Percentiles rank a stretch among this genome's conserved stretches.
These are phyloP conservation scores for Sebastes nivosus DNA, from an alignment of 2,797 vertebrate genomes.

Conservation along the genomic window DNA sequence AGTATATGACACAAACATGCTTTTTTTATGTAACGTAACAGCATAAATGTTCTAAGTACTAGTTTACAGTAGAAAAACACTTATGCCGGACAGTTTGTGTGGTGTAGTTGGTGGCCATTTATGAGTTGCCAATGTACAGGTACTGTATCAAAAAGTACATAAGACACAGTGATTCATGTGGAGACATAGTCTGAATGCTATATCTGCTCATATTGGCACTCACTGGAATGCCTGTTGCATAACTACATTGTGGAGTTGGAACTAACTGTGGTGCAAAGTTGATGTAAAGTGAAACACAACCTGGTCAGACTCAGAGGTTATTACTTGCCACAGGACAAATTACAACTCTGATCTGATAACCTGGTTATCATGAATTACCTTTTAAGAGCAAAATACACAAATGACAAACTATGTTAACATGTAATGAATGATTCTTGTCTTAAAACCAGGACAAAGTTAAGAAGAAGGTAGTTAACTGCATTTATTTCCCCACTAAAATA, in stretches of 20 bases:
- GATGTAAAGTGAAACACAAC: constrained; percentile 10
- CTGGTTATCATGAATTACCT: background rate
- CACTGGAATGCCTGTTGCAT: background rate
- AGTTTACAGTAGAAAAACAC: background rate
- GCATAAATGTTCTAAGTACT: no score
- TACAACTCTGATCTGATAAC: background rate
- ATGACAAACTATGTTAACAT: background rate
- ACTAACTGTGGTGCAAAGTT: background rate
- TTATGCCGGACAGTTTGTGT: background rate
- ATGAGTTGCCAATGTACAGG: background rate
- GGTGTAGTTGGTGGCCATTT: background rate
- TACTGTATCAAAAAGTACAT: background rate
- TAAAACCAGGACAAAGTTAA: background rate
- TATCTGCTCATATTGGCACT: constrained; percentile 4
- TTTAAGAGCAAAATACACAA: background rate
- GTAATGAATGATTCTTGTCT: background rate
- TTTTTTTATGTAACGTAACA: background rate
- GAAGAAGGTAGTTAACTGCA: no score
- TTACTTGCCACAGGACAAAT: background rate
- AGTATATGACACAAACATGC: background rate
- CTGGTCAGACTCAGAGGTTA: background rate
- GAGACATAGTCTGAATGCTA: background rate
- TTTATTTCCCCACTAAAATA: background rate
- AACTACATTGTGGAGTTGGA: background rate
- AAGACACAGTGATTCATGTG: background rate